Evolutionary conservation across 2,888 invertebrate species (phyloP), one percentile per base, ranked within the genome.

Genomic region (Ypsolopha sequella): DNA sequence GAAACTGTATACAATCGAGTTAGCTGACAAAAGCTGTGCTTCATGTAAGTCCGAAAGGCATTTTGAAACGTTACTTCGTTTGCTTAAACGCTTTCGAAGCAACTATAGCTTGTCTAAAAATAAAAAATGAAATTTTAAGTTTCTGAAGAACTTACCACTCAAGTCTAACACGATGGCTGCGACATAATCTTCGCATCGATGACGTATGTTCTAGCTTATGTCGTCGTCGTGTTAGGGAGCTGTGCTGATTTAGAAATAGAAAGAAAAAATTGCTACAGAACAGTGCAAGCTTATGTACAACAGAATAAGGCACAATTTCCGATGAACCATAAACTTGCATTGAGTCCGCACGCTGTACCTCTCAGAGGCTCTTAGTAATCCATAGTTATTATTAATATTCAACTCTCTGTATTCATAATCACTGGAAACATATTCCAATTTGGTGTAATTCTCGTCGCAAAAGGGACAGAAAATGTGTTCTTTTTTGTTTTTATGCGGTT

Each of bases 341-440:
- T 73, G 72, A 71, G 68, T 72, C 68, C 49, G 62, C 68, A 72
- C 70, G 68, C 70, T 68, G 67, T 70, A 73, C 80, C 74, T 73
- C 58, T 54, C 63, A 63, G 73, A 73, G 78, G 78, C 70, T 76
- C 68, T 77, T 80, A 77, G 79, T 76, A 74, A 74, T 76, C 80
- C 80, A 74, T 80, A 73, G 82, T 81, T 79, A 79, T 81, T 78
- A 74, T 79, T 82, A n/a, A n/a, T n/a, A 82, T 76, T 78, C 75
- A 73, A 75, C 74, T 69, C 76, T 77, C 78, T 81, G 65, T 84
- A 82, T 67, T 80, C 80, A 82, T 76, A 67, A 73, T 66, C 71
- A 53, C 47, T 56, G 53, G 52, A 63, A 70, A 66, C 63, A 66
- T 66, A 61, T 66, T 69, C 75, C 73, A 73, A 82, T 73, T 81